Conservation (phyloP, 2,888 invertebrate species). For the Drosophila gaucha region DNA sequence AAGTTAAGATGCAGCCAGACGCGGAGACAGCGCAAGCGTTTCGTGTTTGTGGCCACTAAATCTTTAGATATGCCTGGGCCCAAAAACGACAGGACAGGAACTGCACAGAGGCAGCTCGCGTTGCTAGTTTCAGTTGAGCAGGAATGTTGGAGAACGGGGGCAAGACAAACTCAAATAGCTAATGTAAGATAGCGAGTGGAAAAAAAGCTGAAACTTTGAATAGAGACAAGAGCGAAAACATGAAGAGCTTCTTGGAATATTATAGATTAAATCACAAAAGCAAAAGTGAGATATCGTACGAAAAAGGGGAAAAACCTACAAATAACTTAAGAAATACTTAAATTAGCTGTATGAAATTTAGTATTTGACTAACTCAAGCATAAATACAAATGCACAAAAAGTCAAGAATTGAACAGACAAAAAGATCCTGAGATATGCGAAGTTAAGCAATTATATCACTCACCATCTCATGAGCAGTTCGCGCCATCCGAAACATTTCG, state of each 20-base stretch:
- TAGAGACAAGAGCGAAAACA: no score
- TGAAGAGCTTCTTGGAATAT: not conserved
- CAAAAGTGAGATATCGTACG: constrained; percentile 4
- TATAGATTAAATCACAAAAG: constrained; percentile 10
- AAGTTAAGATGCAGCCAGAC: constrained; percentile 34
- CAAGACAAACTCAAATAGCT: not conserved
- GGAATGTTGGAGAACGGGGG: not conserved
- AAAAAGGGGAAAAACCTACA: no score
- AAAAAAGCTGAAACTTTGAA: constrained; percentile 9
- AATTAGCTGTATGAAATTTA: no score
- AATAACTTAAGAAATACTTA: no score
- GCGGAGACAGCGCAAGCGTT: constrained; percentile 31
- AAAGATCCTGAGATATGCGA: not conserved
- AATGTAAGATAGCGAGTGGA: not conserved
- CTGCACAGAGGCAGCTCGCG: constrained; percentile 16
- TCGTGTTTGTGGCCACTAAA: constrained; percentile 69
- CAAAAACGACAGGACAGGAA: constrained; percentile 11
- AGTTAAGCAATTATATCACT: not conserved
- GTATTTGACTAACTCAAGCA: no score
- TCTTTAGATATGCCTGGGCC: constrained; percentile 44
- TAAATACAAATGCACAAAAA: no score
- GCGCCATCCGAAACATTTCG: not conserved
- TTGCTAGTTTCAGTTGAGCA: constrained; percentile 16
- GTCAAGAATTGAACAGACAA: no score
- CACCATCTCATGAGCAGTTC: not conserved